These are phyloP conservation scores for Theristicus caerulescens DNA, from an alignment of 2,113 vertebrate genomes.

Conservation along the genomic window DNA sequence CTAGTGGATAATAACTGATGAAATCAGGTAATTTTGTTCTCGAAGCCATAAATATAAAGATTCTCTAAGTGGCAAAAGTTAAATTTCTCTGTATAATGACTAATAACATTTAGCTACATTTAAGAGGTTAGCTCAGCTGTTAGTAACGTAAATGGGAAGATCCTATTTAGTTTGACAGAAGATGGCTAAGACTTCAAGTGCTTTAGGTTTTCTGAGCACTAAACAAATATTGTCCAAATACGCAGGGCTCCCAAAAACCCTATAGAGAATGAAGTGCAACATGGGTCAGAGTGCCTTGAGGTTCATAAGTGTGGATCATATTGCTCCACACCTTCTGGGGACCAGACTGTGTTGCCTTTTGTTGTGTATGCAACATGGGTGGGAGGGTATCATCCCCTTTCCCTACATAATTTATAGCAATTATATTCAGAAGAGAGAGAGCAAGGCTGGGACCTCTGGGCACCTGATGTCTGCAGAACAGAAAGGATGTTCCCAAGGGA, in stretches of 20 bases:
- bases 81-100: slow-evolving; percentile 29
- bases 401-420: neutral
- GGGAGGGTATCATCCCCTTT: neutral
- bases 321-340: neutral
- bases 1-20: slow-evolving; percentile 28
- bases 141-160: neutral
- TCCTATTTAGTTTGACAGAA: neutral
- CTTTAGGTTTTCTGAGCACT: neutral
- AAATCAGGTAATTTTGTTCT: slow-evolving; percentile 47
- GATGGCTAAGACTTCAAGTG: neutral
- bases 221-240: neutral
- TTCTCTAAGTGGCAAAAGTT: slow-evolving; percentile 9
- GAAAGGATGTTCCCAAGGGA: neutral
- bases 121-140: neutral
- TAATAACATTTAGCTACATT: slow-evolving; percentile 38
- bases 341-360: neutral
- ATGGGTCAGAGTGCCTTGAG: neutral
- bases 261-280: neutral
- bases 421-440: neutral
- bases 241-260: neutral
- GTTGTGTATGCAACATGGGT: neutral
- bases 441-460: neutral
- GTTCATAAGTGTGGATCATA: neutral
- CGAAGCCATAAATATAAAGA: slow-evolving; percentile 33
- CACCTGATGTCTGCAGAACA: neutral